Evolutionary conservation across 2,113 vertebrate species (phyloP).

Genomic region (Oryzias celebensis): DNA sequence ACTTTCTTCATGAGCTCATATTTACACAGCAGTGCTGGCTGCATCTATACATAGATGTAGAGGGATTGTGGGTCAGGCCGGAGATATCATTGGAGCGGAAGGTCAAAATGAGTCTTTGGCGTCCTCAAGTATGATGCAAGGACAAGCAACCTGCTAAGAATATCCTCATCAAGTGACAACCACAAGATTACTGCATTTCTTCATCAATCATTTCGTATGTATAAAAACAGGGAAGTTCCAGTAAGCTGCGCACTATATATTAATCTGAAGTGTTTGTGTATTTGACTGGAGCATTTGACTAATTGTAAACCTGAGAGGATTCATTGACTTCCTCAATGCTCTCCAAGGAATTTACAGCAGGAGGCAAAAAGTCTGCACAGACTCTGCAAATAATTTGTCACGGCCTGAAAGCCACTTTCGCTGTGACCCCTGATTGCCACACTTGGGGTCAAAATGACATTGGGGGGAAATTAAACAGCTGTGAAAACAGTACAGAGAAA

Average conservation of each 20-base stretch:
- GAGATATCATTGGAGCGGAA: slow-evolving; percentile 44
- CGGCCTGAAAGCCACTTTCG: neutral
- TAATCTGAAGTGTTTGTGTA: slow-evolving; percentile 11
- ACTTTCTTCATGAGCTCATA: slow-evolving; percentile 36
- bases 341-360: slow-evolving; percentile 25
- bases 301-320: neutral
- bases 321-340: slow-evolving; percentile 14
- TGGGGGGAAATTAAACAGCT: neutral
- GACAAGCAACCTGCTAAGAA: slow-evolving; percentile 68
- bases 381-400: slow-evolving; percentile 42
- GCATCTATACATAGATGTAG: slow-evolving; percentile 64
- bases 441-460: slow-evolving; percentile 5
- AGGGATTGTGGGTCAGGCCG: slow-evolving; percentile 41
- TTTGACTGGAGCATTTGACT: slow-evolving; percentile 13
- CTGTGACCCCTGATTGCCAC: slow-evolving; percentile 10
- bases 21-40: slow-evolving; percentile 42
- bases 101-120: slow-evolving; percentile 54
- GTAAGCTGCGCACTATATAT: slow-evolving; percentile 40
- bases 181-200: slow-evolving; percentile 57
- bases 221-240: slow-evolving; percentile 59
- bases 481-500: too few species aligned
- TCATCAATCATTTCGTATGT: slow-evolving; percentile 68
- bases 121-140: slow-evolving; percentile 71
- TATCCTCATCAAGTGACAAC: slow-evolving; percentile 65
- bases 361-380: slow-evolving; percentile 27